Evolutionary conservation across 2,113 vertebrate species (phyloP), one percentile per base, ranked within the genome.

Genomic region (Chlorodrepanis virens): DNA sequence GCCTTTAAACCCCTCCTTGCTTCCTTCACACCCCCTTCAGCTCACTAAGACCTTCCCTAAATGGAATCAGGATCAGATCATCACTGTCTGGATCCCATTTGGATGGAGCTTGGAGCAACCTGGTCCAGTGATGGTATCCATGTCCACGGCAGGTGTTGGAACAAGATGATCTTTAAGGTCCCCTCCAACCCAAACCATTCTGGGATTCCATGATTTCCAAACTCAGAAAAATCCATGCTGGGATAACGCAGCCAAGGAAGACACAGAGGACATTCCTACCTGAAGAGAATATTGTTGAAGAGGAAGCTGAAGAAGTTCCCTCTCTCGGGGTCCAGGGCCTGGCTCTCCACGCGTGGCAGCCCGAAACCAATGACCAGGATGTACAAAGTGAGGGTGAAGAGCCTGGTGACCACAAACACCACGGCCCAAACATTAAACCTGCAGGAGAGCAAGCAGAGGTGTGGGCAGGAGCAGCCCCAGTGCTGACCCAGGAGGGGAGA

Each of bases 301-400:
- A 97, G 95, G 59, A 97, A 97, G 76, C 96, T 97, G 86, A 96
- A 95, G 19, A 95, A 99, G 97, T 99, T 99, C 69, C 99, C 99
- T 67, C 96, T 98, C 93, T 99, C 99, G 0, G 97, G 98, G 79
- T 99, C 98, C 13, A 99, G 97, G 3, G 94, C 96, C 96, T 99
- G 99, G 97, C 98, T 99, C 88, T 99, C 99, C 23, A 98, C 97
- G 2, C 98, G 98, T 4, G 99, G 98, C 94, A 99, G 97, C 79
- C 99, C 99, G 2, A 99, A 99, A n/a, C 99, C 99, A 0, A 99
- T 98, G 31, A 98, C 98, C 97, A 99, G 96, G 96, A 99, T 99
- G 49, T 99, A 98, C 15, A 99, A 98, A 37, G 99, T 99, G 87
- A 99, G 98, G 27, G 99, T 99, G 88, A 98, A 98, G 97, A 99